Evolutionary conservation across 2,797 vertebrate genomes (phyloP).

Genomic region (Parauchenoglanis punctatus): DNA sequence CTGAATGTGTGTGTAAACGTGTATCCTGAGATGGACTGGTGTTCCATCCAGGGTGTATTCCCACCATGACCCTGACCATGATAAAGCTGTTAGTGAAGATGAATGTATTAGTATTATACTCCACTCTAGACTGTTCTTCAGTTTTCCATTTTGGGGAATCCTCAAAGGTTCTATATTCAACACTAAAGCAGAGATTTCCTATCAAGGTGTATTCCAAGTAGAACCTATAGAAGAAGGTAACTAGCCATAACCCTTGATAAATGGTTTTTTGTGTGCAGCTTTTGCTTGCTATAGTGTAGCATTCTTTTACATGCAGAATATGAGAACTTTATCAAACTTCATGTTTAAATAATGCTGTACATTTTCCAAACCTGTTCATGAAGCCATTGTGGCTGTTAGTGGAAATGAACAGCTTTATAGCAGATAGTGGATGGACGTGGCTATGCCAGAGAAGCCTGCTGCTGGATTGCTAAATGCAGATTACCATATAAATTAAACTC

Average conservation of each 20-base stretch:
- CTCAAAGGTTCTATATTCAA: neutral
- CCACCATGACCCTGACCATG: neutral
- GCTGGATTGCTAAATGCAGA: slow-evolving; percentile 56
- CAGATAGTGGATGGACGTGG: slow-evolving; percentile 25
- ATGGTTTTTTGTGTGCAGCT: neutral
- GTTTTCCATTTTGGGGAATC: neutral
- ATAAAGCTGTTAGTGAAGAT: neutral
- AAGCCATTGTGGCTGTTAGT: slow-evolving; percentile 23
- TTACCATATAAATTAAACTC: slow-evolving; percentile 70
- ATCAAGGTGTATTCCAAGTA: neutral
- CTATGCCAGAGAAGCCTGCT: slow-evolving; percentile 35
- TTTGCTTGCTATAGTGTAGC: neutral
- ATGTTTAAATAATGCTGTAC: slow-evolving; percentile 6
- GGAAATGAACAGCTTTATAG: slow-evolving; percentile 33
- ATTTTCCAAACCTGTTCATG: slow-evolving; percentile 29
- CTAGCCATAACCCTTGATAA: neutral
- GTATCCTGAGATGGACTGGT: neutral
- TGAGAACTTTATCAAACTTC: neutral
- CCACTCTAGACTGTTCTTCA: neutral
- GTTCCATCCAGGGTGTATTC: neutral
- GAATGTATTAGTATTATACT: neutral
- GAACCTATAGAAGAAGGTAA: neutral
- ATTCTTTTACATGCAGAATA: neutral
- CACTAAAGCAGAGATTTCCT: neutral
- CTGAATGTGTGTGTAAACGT: neutral